phyloP scores from a whole-genome alignment of 2,113 vertebrate genomes.

The Neodon shergylaensis region DNA sequence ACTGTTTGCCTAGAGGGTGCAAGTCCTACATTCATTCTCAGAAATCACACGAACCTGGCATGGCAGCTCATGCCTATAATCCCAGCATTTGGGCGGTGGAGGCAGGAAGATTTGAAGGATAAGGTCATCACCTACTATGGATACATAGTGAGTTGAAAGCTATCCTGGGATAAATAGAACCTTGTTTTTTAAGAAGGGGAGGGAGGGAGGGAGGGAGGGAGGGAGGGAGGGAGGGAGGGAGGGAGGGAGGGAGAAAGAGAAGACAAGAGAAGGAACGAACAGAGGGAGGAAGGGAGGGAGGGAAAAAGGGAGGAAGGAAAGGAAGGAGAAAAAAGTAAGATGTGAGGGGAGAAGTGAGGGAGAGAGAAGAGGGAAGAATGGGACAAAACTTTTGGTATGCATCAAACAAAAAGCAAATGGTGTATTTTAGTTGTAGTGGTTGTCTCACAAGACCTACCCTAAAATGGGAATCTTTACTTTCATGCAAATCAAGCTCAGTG shows the following conservation, averaged over 20 bases:
- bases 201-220: too few relatives aligned
- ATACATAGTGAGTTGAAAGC: not conserved
- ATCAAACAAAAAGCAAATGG: not conserved
- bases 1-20: not conserved
- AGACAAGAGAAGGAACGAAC: not conserved
- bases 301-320: fast-evolving
- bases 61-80: too few relatives aligned
- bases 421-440: not conserved
- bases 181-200: not conserved
- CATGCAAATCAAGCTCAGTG: not conserved
- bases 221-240: too few relatives aligned
- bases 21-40: not conserved
- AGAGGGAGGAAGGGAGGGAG: not conserved
- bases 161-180: not conserved
- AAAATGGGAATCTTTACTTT: not conserved
- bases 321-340: not conserved
- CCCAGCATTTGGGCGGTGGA: not conserved
- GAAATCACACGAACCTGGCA: not conserved
- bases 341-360: not conserved
- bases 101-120: not conserved
- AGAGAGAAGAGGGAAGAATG: not conserved
- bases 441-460: not conserved
- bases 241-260: not conserved
- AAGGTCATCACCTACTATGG: not conserved
- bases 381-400: not conserved